Percentiles rank a stretch among this genome's conserved stretches.
These are phyloP conservation scores for Hipposideros armiger DNA, from an alignment of 2,113 vertebrate genomes.

Conservation along the genomic window DNA sequence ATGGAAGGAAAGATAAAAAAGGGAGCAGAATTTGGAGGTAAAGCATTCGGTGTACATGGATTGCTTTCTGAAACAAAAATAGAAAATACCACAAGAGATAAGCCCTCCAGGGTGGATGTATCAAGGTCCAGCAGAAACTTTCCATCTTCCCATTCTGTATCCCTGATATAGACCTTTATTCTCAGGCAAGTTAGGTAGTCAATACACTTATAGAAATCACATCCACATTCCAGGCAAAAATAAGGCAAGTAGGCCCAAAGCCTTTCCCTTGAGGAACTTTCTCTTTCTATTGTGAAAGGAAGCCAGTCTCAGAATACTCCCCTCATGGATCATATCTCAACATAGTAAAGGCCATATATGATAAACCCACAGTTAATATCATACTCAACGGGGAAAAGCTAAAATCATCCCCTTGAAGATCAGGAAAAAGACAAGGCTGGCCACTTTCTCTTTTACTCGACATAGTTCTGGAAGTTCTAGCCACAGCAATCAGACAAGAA, in stretches of 20 bases:
- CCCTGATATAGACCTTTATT: neutral
- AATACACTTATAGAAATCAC: neutral
- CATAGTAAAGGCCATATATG: too few relatives aligned
- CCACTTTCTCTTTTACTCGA: too few relatives aligned
- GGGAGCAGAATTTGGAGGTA: neutral
- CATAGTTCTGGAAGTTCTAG: too few relatives aligned
- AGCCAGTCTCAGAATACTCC: neutral
- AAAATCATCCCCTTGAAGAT: too few relatives aligned
- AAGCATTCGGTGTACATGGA: neutral
- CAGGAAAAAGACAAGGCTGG: too few relatives aligned
- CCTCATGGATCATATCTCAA: too few relatives aligned
- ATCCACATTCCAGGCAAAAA: neutral
- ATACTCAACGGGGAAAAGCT: too few relatives aligned
- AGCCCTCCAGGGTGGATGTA: neutral
- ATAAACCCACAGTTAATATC: too few relatives aligned
- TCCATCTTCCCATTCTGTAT: neutral
- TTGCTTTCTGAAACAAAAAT: neutral
- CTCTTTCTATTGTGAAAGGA: neutral
- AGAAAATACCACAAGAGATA: neutral
- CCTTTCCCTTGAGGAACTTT: neutral
- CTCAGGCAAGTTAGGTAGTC: neutral
- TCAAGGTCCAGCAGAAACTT: neutral
- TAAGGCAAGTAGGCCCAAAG: neutral
- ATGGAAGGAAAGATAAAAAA: neutral
- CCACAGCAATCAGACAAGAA: too few relatives aligned